Conservation (phyloP, 1,140 invertebrate species). For the Berghia stephanieae region DNA sequence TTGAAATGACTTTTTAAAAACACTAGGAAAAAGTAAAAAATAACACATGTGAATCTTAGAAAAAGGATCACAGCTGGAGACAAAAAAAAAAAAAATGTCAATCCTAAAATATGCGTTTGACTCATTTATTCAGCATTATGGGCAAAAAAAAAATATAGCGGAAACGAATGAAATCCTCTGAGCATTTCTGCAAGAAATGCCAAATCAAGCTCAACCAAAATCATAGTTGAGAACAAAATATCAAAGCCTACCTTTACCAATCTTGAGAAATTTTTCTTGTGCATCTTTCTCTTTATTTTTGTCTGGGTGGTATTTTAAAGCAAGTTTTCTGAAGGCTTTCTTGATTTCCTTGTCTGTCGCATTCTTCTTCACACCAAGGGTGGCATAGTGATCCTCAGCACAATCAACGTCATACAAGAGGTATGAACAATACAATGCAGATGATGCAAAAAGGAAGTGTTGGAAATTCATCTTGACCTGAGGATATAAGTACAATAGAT, state of each 20-base stretch:
- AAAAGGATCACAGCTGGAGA: not conserved
- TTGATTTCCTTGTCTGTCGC: constrained; percentile 93
- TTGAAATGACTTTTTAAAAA: too few species aligned
- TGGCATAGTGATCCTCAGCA: constrained; percentile 88
- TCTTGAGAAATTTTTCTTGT: constrained; percentile 63
- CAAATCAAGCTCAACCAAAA: not conserved
- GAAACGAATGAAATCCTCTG: not conserved
- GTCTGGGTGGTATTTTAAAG: constrained; percentile 98
- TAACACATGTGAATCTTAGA: too few species aligned
- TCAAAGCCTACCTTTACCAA: constrained; percentile 59
- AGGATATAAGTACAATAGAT: too few species aligned
- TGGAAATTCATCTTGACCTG: constrained; percentile 18
- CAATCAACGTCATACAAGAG: too few species aligned
- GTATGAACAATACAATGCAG: not conserved
- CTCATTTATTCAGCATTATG: not conserved
- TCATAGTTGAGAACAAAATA: not conserved
- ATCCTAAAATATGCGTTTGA: not conserved
- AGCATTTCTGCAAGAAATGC: not conserved
- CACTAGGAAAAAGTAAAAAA: too few species aligned
- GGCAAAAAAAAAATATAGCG: not conserved
- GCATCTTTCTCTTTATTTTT: constrained; percentile 84
- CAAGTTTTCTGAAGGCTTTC: constrained; percentile 85
- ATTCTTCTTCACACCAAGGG: constrained; percentile 88
- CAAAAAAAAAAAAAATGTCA: not conserved
- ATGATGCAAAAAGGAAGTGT: not conserved